Evolutionary conservation across 2,888 invertebrate genomes (phyloP).

Genomic region (Tachina fera): DNA sequence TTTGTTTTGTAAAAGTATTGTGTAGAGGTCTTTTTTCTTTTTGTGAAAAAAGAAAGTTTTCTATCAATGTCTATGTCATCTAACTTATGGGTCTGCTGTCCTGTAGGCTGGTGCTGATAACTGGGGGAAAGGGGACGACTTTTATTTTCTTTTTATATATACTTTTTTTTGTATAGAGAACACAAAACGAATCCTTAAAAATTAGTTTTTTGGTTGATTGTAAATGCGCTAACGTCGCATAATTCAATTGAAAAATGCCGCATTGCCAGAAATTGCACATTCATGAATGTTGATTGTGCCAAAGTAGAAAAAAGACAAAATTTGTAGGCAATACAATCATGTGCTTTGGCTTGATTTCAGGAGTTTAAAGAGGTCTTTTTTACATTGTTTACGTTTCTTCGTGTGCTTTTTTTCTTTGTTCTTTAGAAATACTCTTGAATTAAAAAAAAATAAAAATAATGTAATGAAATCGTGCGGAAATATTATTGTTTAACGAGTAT

Average conservation of each 20-base stretch:
- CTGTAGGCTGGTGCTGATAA: not conserved
- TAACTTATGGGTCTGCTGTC: constrained; percentile 47
- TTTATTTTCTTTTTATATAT: not conserved
- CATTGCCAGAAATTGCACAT: constrained; percentile 72
- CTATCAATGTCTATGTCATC: constrained; percentile 67
- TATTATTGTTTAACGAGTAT: constrained; percentile 63
- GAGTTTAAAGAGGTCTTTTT: constrained; percentile 23
- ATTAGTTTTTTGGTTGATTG: constrained; percentile 54
- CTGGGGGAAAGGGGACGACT: not conserved
- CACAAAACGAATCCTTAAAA: constrained; percentile 4
- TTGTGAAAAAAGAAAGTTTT: constrained; percentile 48
- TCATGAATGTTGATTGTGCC: constrained; percentile 70
- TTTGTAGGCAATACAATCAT: constrained; percentile 66
- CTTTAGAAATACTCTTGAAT: constrained; percentile 29
- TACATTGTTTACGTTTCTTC: constrained; percentile 47
- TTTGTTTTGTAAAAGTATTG: constrained; percentile 7
- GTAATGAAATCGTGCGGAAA: constrained; percentile 70
- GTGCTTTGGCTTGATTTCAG: constrained; percentile 28
- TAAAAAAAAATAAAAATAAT: constrained; percentile 40
- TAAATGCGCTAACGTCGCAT: constrained; percentile 70
- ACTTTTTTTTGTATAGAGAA: not conserved
- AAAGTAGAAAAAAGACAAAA: constrained; percentile 8
- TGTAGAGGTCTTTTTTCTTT: not conserved
- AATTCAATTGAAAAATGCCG: constrained; percentile 72
- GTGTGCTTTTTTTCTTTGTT: not conserved